A percentile compares a stretch with the other conserved stretches of the same genome.
Conservation (phyloP, 2,888 invertebrate species). For the Heteropelma amictum region DNA sequence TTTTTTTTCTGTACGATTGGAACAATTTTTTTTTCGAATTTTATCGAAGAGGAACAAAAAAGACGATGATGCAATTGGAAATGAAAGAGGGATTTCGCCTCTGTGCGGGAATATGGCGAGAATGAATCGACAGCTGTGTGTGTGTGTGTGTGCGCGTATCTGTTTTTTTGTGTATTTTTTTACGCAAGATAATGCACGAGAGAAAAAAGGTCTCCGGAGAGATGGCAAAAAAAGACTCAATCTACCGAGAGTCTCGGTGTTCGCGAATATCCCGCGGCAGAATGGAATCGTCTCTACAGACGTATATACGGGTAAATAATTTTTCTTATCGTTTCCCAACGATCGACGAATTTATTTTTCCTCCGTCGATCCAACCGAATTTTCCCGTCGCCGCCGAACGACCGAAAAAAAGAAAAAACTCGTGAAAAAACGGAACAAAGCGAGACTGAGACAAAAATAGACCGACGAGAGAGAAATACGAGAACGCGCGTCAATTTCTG, state of each 20-base stretch:
- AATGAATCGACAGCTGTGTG: too few relatives aligned
- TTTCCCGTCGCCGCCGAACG: too few relatives aligned
- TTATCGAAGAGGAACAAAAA: too few relatives aligned
- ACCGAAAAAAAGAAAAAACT: conserved; percentile 1
- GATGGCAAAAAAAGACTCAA: conserved; percentile 20
- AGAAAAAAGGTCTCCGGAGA: conserved; percentile 11
- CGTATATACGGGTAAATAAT: neutral
- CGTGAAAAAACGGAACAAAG: neutral
- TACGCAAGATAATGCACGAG: neutral
- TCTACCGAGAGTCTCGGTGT: neutral
- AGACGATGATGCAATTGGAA: too few relatives aligned
- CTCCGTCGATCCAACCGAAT: conserved; percentile 11
- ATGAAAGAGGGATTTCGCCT: too few relatives aligned
- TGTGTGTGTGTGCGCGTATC: too few relatives aligned
- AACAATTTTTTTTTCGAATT: too few relatives aligned
- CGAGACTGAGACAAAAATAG: too few relatives aligned
- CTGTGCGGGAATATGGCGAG: too few relatives aligned
- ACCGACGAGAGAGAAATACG: too few relatives aligned
- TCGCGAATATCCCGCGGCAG: conserved; percentile 10
- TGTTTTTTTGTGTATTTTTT: conserved; percentile 6
- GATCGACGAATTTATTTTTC: conserved; percentile 24
- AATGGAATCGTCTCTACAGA: neutral
- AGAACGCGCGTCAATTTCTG: too few relatives aligned
- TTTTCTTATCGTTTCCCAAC: conserved; percentile 21
- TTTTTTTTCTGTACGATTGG: too few relatives aligned